Conservation (phyloP, 2,797 vertebrate genomes). For the Buphagus erythrorhynchus region DNA sequence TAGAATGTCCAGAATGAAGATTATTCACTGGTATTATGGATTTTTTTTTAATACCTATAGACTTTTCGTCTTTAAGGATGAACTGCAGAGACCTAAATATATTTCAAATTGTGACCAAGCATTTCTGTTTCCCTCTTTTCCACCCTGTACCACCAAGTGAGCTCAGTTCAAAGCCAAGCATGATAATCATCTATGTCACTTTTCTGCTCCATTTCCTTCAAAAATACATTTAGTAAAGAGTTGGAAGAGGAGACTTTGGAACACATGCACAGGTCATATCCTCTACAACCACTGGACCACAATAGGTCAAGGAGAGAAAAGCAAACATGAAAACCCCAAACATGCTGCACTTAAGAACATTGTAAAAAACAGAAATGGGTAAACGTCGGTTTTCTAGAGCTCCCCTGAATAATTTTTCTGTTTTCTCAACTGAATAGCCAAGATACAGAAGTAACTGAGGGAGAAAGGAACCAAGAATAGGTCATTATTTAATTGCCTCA, state of each 20-base stretch:
- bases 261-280: rapidly evolving
- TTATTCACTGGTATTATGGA: not conserved
- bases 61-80: not conserved
- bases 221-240: not conserved
- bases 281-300: not conserved
- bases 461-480: not conserved
- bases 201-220: not conserved
- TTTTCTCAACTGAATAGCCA: not conserved
- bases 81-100: not conserved
- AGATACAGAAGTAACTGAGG: not conserved
- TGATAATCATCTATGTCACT: not conserved
- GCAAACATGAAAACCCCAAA: not conserved
- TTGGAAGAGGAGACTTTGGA: not conserved
- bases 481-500: not conserved
- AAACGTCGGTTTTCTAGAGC: not conserved
- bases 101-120: not conserved
- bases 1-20: not conserved
- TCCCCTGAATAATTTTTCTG: not conserved
- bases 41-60: not conserved
- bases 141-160: not conserved
- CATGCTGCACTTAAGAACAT: not conserved
- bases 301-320: not conserved
- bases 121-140: not conserved
- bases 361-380: not conserved
- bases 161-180: not conserved